phyloP scores from a whole-genome alignment of 2,888 invertebrate species.

The Pyrocoelia pectoralis region DNA sequence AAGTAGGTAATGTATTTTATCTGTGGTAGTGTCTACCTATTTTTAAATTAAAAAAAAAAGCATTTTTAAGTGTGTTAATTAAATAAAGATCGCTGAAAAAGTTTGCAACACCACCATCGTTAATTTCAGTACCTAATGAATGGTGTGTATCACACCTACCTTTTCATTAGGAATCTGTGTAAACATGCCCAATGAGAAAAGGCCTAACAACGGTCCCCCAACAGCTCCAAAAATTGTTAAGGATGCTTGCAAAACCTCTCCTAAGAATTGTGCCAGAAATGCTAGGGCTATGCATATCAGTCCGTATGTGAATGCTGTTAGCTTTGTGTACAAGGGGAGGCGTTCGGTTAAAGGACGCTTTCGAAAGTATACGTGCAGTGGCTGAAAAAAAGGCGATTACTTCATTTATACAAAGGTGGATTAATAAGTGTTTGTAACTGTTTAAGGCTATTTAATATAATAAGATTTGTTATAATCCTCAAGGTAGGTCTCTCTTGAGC shows the following conservation, averaged over 20 bases:
- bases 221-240: conserved; percentile 87
- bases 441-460: too few species aligned
- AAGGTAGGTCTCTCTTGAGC: too few species aligned
- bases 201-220: conserved; percentile 85
- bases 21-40: too few species aligned
- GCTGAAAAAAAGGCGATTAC: conserved; percentile 47
- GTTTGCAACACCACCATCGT: too few species aligned
- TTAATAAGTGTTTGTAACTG: too few species aligned
- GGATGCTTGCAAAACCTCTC: conserved; percentile 87
- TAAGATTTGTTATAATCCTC: too few species aligned
- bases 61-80: too few species aligned
- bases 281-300: conserved; percentile 80
- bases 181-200: conserved; percentile 88
- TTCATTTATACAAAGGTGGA: neutral
- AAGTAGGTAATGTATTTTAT: too few species aligned
- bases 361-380: conserved; percentile 54
- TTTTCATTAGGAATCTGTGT: conserved; percentile 75
- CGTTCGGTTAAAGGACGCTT: conserved; percentile 56
- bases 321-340: conserved; percentile 67
- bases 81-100: too few species aligned
- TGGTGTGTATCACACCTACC: conserved; percentile 56
- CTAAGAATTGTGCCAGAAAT: conserved; percentile 82
- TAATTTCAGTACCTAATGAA: too few species aligned
- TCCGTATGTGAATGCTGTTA: conserved; percentile 78
- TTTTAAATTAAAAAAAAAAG: too few species aligned